Percentiles rank a stretch among this genome's conserved stretches.
Conservation (phyloP, 1,140 invertebrate genomes). For the Polypedilum vanderplanki region DNA sequence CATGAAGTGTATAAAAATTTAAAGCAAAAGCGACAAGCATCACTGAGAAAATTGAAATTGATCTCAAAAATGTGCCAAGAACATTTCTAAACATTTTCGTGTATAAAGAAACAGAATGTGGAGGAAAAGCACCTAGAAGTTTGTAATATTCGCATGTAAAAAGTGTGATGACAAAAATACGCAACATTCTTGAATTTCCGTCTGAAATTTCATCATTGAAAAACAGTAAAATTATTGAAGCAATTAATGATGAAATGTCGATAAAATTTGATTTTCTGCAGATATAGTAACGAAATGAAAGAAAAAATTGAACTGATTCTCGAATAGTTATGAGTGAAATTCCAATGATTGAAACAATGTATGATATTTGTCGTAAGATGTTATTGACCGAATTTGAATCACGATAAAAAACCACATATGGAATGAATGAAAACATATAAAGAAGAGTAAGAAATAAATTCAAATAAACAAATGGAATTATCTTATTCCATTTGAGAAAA, state of each 20-base stretch:
- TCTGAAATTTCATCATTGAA: neutral
- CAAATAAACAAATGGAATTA: neutral
- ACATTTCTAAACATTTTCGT: constrained; percentile 73
- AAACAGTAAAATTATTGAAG: neutral
- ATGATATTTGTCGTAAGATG: neutral
- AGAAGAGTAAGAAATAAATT: neutral
- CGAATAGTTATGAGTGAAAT: neutral
- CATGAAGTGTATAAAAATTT: constrained; percentile 68
- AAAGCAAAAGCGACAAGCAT: constrained; percentile 72
- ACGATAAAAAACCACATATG: neutral
- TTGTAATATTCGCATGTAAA: constrained; percentile 67
- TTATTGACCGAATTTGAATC: neutral
- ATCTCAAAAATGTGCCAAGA: constrained; percentile 68
- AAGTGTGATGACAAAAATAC: constrained; percentile 56
- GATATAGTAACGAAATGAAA: neutral
- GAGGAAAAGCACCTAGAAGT: constrained; percentile 65
- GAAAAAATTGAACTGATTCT: neutral
- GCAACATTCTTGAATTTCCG: constrained; percentile 45
- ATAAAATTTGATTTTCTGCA: neutral
- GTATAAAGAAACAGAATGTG: constrained; percentile 58
- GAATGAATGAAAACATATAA: neutral
- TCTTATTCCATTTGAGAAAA: neutral
- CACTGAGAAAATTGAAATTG: constrained; percentile 68
- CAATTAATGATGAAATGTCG: neutral
- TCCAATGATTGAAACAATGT: neutral